A percentile compares a stretch with the other conserved stretches of the same genome.
phyloP scores from a whole-genome alignment of 2,888 invertebrate species.

The Agriopis aurantiaria region DNA sequence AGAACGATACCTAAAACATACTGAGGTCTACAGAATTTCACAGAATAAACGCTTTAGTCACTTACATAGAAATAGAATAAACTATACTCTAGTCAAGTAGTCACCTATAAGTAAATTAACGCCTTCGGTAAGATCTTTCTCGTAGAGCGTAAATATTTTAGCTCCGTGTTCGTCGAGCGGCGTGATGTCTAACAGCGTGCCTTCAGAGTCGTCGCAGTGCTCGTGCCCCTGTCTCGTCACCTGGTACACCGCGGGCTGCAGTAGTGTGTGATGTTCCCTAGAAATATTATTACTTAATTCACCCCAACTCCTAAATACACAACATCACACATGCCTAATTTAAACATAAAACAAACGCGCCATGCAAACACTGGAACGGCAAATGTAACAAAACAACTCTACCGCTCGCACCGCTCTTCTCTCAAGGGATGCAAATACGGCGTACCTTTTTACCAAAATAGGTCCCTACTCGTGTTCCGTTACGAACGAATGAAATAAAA shows the following conservation, averaged over 20 bases:
- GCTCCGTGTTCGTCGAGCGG: conserved; percentile 88
- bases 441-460: conserved; percentile 19
- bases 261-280: conserved; percentile 85
- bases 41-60: background rate
- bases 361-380: conserved; percentile 26
- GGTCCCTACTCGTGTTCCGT: conserved; percentile 25
- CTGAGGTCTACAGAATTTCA: background rate
- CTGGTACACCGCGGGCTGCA: conserved; percentile 89
- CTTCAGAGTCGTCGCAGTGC: conserved; percentile 90
- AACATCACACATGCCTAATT: conserved; percentile 36
- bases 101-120: conserved; percentile 90
- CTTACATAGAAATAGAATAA: too few species aligned
- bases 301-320: conserved; percentile 38
- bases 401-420: conserved; percentile 28
- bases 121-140: conserved; percentile 91
- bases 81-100: too few species aligned
- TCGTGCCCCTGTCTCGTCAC: conserved; percentile 90
- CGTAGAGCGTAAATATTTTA: conserved; percentile 90
- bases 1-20: background rate
- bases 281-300: conserved; percentile 33
- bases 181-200: conserved; percentile 89
- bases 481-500: conserved; percentile 7
- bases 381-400: conserved; percentile 35
- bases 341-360: conserved; percentile 43
- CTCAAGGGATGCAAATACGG: conserved; percentile 35